These are phyloP conservation scores for Chymomyza procnemis DNA, from an alignment of 2,888 invertebrate species.

Conservation along the genomic window DNA sequence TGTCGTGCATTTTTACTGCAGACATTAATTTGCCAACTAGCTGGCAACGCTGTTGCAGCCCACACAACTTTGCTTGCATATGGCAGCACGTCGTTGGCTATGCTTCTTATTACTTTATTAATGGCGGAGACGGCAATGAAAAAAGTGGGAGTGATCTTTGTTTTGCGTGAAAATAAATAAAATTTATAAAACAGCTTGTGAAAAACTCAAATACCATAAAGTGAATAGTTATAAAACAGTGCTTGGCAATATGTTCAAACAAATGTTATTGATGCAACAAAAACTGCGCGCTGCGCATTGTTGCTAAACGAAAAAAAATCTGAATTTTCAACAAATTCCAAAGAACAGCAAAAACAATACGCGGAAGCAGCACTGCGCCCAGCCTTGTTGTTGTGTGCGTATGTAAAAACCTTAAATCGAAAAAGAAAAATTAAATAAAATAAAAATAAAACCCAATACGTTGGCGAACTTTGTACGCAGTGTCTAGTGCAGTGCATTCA, in stretches of 20 bases:
- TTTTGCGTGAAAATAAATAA: constrained; percentile 21
- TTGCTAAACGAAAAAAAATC: constrained; percentile 20
- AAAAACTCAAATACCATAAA: constrained; percentile 7
- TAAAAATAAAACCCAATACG: constrained; percentile 32
- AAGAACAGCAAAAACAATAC: constrained; percentile 36
- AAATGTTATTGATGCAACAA: constrained; percentile 25
- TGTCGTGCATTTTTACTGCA: background rate
- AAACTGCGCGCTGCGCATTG: constrained; percentile 35
- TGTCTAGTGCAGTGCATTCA: background rate
- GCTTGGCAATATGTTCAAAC: constrained; percentile 39
- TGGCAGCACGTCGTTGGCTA: constrained; percentile 41
- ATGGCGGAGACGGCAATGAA: constrained; percentile 49
- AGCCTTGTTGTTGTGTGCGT: background rate
- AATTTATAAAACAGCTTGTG: constrained; percentile 1
- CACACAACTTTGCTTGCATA: constrained; percentile 6
- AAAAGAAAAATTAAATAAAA: constrained; percentile 18
- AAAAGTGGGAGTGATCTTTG: constrained; percentile 58
- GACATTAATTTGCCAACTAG: background rate
- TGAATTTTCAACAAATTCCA: constrained; percentile 27
- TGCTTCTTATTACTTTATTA: constrained; percentile 37
- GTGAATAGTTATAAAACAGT: constrained; percentile 24
- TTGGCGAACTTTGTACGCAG: constrained; percentile 61
- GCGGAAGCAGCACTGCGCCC: constrained; percentile 50
- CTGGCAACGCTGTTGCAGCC: constrained; percentile 23
- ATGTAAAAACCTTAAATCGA: constrained; percentile 28